Evolutionary conservation across 2,797 vertebrate genomes (phyloP).

Genomic region (Sorex maritimensis): DNA sequence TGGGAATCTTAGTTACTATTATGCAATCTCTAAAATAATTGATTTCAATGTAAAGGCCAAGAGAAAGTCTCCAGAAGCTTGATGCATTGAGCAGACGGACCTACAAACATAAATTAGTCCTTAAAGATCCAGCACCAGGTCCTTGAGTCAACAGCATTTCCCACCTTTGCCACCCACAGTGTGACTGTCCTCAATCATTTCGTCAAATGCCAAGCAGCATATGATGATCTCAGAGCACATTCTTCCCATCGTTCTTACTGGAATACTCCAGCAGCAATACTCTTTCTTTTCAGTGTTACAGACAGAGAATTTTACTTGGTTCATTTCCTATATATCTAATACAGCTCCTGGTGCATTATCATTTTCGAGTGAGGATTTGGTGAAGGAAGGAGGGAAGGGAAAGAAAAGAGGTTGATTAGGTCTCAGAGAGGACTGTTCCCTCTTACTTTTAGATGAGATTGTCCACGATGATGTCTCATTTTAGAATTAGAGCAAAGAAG

Average conservation of each 20-base stretch:
- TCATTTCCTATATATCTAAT: not conserved
- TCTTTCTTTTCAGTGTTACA: not conserved
- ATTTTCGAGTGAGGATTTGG: not conserved
- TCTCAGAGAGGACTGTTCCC: not conserved
- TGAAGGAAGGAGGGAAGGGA: not conserved
- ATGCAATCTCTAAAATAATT: slow-evolving; percentile 42
- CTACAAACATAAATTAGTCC: slow-evolving; percentile 46
- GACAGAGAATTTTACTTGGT: not conserved
- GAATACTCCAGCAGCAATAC: not conserved
- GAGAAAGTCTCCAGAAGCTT: slow-evolving; percentile 24
- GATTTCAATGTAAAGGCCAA: slow-evolving; percentile 45
- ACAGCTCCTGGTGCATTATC: not conserved
- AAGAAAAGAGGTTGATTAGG: not conserved
- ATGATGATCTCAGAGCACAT: slow-evolving; percentile 1
- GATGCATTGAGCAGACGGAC: slow-evolving; percentile 58
- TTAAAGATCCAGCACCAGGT: slow-evolving; percentile 50
- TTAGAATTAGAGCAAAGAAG: not conserved
- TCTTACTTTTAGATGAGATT: not conserved
- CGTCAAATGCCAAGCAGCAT: slow-evolving; percentile 1
- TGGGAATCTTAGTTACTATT: not conserved
- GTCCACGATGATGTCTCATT: not conserved
- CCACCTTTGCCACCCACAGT: slow-evolving; percentile 13
- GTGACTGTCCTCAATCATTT: slow-evolving; percentile 24
- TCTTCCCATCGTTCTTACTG: not conserved
- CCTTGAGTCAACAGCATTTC: slow-evolving; percentile 64